Evolutionary conservation across 2,797 vertebrate genomes (phyloP).

Genomic region (Toxotes lorentzi): DNA sequence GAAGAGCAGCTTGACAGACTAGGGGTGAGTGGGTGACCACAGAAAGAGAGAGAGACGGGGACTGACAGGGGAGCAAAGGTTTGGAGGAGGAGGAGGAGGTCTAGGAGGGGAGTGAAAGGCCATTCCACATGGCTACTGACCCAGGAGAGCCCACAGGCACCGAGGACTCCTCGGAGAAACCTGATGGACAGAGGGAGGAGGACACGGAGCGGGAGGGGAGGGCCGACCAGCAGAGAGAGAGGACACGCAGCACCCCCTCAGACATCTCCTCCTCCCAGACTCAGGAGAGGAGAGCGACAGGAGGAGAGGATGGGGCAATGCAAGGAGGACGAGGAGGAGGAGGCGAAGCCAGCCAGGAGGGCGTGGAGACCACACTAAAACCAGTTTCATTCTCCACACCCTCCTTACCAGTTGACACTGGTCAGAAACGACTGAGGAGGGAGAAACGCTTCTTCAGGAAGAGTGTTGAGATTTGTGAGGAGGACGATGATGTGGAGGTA

Average conservation of each 20-base stretch:
- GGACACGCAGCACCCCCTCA: constrained; percentile 79
- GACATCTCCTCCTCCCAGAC: constrained; percentile 79
- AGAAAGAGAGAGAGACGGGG: constrained; percentile 85
- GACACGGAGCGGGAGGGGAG: constrained; percentile 71
- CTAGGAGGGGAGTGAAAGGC: constrained; percentile 67
- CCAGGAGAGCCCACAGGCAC: constrained; percentile 92
- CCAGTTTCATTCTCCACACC: constrained; percentile 75
- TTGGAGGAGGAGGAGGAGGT: constrained; percentile 82
- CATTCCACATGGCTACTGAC: constrained; percentile 91
- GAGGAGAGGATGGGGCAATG: constrained; percentile 66
- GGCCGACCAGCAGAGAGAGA: constrained; percentile 79
- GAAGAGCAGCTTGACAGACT: constrained; percentile 44
- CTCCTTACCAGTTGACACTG: constrained; percentile 71
- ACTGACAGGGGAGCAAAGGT: constrained; percentile 81
- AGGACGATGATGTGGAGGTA: constrained; percentile 82
- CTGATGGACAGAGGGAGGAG: constrained; percentile 89
- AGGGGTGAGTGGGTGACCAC: constrained; percentile 67
- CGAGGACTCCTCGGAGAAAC: constrained; percentile 92
- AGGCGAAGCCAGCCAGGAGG: constrained; percentile 44
- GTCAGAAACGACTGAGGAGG: constrained; percentile 80
- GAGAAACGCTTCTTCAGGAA: constrained; percentile 94
- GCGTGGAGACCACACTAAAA: constrained; percentile 50
- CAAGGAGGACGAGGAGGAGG: constrained; percentile 53
- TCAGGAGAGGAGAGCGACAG: constrained; percentile 63
- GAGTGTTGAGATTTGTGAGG: constrained; percentile 92